Base-by-base conservation (phyloP, 2,888 invertebrate species). In the Philereme transversata region DNA sequence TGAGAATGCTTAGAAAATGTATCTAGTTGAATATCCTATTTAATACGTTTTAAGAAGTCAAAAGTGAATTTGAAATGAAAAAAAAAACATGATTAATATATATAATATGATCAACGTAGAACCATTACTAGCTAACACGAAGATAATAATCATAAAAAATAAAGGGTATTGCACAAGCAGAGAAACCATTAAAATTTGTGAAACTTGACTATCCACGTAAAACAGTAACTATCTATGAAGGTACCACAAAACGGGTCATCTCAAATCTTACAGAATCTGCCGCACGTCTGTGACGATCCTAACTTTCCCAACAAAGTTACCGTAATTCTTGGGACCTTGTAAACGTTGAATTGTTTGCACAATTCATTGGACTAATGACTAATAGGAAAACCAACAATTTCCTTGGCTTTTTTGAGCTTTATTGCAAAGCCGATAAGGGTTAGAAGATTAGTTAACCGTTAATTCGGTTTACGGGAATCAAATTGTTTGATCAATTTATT, bases 261-360 rank as follows among this genome's bases (percentile, higher is more conserved):
- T 62, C 35, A 41, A 51, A 68, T 62, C 62, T 46, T 54, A 35
- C 50, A 36, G 44, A 57, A 67, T 67, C 63, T 62, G 33, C 40
- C 55, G 55, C 67, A 69, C 65, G 65, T 69, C 60, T 53, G 46
- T 22, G 51, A 62, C 47, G 41, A 55, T 41, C 60, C 40, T 46
- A 69, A 64, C 60, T 65, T 62, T 62, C 62, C 51, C 51, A 50
- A 60, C 56, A 58, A 45, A 62, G 52, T 59, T 51, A 49, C 61
- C 57, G 64, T 64, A 57, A 63, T 58, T 59, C 58, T 51, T 56
- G 59, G 55, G 61, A 64, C 69, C 67, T 67, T 63, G 65, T 67
- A 64, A 64, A 67, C 64, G 65, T 57, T 65, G 64, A 70, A 66
- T 59, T 70, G 68, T 70, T 66, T 70, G 65, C 64, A 61, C 64